Conservation (phyloP, 92 coral and sea anemone genomes). For the Muricea muricata region DNA sequence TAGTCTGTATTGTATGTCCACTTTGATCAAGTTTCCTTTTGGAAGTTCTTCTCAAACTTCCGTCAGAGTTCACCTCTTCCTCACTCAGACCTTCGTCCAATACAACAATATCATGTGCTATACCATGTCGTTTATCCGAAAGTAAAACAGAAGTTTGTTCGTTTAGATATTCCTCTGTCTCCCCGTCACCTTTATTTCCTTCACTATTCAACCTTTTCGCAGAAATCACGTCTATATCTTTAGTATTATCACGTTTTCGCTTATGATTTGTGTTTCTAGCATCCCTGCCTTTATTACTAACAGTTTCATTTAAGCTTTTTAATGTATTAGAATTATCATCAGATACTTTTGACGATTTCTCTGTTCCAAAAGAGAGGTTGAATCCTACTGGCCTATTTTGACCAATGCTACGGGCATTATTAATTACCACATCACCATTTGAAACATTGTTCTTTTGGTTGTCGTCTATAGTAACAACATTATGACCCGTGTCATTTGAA, state of each 20-base stretch:
- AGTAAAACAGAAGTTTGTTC: not conserved
- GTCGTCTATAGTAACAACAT: not conserved
- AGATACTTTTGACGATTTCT: no score
- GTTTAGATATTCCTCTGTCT: not conserved
- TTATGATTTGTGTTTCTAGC: not conserved
- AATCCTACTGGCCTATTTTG: not conserved
- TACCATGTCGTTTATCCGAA: conserved; percentile 9
- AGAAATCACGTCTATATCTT: not conserved
- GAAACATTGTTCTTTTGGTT: not conserved
- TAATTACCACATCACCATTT: not conserved
- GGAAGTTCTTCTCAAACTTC: not conserved
- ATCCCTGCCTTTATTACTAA: not conserved
- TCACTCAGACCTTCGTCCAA: not conserved
- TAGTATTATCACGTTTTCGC: not conserved
- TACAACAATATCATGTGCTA: not conserved
- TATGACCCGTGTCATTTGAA: no score
- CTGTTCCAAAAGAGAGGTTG: not conserved
- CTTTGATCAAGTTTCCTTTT: not conserved
- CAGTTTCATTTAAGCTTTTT: no score
- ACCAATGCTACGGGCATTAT: no score
- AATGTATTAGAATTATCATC: no score
- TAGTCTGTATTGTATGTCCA: not conserved
- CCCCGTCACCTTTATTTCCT: not conserved
- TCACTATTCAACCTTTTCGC: not conserved
- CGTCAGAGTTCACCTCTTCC: not conserved